Base-by-base conservation (phyloP, 2,888 invertebrate genomes). In the Meloe dianella region DNA sequence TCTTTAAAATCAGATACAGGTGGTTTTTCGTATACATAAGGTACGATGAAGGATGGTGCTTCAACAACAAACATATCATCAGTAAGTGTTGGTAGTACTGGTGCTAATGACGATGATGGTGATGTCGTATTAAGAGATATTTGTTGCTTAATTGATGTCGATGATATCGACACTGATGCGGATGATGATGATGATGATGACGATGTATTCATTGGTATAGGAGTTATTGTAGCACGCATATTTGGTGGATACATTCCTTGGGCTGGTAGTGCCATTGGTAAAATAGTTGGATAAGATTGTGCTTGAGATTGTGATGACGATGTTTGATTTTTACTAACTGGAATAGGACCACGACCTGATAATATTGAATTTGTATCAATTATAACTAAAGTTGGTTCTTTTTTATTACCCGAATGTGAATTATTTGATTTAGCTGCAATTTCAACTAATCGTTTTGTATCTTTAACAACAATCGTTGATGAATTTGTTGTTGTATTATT, bases 61-160 rank as follows among this genome's bases (percentile, higher is more conserved):
- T 96, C 95, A 10, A 96, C 92, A 12, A 96, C 95, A 82, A 92
- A 95, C 92, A 95, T 95, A 77, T 96, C 95, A 81, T 96, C 95
- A 22, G 95, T 95, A 27, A 96, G 83, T 8, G 93, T 92, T 0
- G 94, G 94, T 74, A 96, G 82, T 71, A 94, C 89, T 38, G 89
- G 88, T 47, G 90, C 66, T 47, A 72, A 27, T 17, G 62, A 22
- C n/a, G 62, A 30, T 27, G 54, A 22, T 41, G 57, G 10, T 24
- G 62, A 8, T 3, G 72, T n/a, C n/a, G n/a, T 73, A 57, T 83
- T 75, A 29, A 83, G 67, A 71, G 82, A 71, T 1, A 61, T 73
- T 41, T 65, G 60, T 41, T 65, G 60, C 14, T 68, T 63, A 27
- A 79, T 77, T 60, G 82, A 65, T 51, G 82, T 74, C 51, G 83